phyloP scores from a whole-genome alignment of 2,797 vertebrate species.

The Spondyliosoma cantharus region DNA sequence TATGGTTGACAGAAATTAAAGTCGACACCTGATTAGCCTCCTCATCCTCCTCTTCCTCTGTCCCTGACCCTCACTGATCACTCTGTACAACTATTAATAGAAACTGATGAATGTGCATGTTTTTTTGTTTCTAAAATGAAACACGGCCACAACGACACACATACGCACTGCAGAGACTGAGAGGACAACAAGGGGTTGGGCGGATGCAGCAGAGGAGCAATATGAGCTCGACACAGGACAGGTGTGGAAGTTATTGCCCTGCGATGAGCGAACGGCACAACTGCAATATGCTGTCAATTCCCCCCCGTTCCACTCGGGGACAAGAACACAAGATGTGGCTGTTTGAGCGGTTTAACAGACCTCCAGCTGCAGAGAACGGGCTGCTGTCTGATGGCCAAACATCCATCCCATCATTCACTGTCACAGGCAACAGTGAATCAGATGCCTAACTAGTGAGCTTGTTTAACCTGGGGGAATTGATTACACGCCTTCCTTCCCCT shows the following conservation, averaged over 20 bases:
- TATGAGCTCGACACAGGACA: constrained; percentile 39
- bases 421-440: constrained; percentile 64
- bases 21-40: background rate
- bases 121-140: constrained; percentile 2
- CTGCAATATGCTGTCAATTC: constrained; percentile 69
- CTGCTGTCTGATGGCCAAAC: constrained; percentile 50
- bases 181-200: constrained; percentile 12
- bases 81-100: background rate
- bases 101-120: background rate
- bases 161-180: background rate
- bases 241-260: constrained; percentile 67
- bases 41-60: background rate
- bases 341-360: constrained; percentile 58
- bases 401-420: constrained; percentile 70
- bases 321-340: constrained; percentile 62
- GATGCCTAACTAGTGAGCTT: constrained; percentile 57
- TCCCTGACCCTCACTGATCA: background rate
- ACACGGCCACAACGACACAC: constrained; percentile 3
- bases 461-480: constrained; percentile 71
- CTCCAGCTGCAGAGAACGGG: constrained; percentile 57
- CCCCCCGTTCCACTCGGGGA: constrained; percentile 30
- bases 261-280: constrained; percentile 44
- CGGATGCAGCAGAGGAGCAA: background rate
- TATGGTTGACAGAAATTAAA: background rate
- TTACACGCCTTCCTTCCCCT: constrained; percentile 62